A percentile compares a stretch with the other conserved stretches of the same genome.
These are phyloP conservation scores for Drosophila lacicola DNA, from an alignment of 2,888 invertebrate species.

Conservation along the genomic window DNA sequence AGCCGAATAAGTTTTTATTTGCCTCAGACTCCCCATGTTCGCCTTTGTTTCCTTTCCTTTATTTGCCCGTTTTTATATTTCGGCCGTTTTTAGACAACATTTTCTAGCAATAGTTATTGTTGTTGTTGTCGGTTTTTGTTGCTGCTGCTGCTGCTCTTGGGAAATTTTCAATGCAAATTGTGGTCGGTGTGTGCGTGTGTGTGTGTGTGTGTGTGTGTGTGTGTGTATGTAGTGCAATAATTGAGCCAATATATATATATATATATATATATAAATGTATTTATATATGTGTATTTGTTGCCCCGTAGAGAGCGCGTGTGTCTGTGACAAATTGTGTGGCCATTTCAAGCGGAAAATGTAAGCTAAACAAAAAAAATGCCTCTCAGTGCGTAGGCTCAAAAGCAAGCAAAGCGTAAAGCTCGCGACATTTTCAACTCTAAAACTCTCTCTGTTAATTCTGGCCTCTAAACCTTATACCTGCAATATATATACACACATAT, in stretches of 20 bases:
- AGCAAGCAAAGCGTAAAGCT: conserved; percentile 22
- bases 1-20: conserved; percentile 58
- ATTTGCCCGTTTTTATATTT: conserved; percentile 2
- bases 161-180: conserved; percentile 8
- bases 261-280: background rate
- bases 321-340: conserved; percentile 44
- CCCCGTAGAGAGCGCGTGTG: conserved; percentile 41
- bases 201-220: conserved; percentile 12
- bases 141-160: conserved; percentile 15
- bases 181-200: background rate
- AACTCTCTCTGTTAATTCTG: conserved; percentile 32
- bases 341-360: conserved; percentile 45
- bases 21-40: conserved; percentile 19
- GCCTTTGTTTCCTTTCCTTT: conserved; percentile 13
- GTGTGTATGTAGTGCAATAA: conserved; percentile 23
- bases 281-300: conserved; percentile 20
- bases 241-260: conserved; percentile 16
- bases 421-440: conserved; percentile 38
- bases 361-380: conserved; percentile 34
- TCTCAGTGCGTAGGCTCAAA: conserved; percentile 36
- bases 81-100: conserved; percentile 1
- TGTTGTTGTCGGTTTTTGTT: conserved; percentile 2
- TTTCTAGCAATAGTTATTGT: background rate
- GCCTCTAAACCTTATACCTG: conserved; percentile 14
- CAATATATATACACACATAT: conserved; percentile 16